Evolutionary conservation across 2,113 vertebrate species (phyloP).

Genomic region (Cromileptes altivelis): DNA sequence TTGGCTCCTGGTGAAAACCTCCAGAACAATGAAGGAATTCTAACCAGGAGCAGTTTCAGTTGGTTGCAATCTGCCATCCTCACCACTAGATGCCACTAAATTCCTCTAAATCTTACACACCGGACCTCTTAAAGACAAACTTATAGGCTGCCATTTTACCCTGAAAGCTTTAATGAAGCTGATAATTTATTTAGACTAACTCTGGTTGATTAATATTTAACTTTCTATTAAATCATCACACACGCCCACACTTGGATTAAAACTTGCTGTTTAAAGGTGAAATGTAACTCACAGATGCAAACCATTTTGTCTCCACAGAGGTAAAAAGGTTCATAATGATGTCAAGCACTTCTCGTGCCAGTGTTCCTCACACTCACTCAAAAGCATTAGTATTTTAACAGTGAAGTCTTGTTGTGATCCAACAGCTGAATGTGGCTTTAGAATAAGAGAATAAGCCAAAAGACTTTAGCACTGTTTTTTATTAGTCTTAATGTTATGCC

Average conservation of each 20-base stretch:
- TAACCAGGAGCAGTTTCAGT: too few species aligned
- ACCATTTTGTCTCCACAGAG: slow-evolving; percentile 52
- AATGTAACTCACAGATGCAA: slow-evolving; percentile 65
- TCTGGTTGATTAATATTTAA: slow-evolving; percentile 3
- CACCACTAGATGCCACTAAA: too few species aligned
- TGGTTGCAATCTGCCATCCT: too few species aligned
- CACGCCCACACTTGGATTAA: slow-evolving; percentile 25
- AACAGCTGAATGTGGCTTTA: slow-evolving; percentile 28
- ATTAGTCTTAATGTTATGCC: slow-evolving; percentile 44
- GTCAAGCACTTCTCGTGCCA: slow-evolving; percentile 75
- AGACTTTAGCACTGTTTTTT: slow-evolving; percentile 38
- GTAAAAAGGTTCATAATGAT: slow-evolving; percentile 70
- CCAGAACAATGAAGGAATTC: too few species aligned
- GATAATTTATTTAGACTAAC: background rate
- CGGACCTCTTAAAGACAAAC: background rate
- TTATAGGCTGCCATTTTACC: slow-evolving; percentile 5
- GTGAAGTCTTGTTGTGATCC: slow-evolving; percentile 51
- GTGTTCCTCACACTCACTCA: slow-evolving; percentile 56
- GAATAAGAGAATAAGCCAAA: slow-evolving; percentile 39
- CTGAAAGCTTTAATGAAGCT: slow-evolving; percentile 19
- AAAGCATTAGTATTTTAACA: slow-evolving; percentile 29
- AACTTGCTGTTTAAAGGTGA: slow-evolving; percentile 47
- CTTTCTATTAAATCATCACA: background rate
- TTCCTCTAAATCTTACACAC: too few species aligned
- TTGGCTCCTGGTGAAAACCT: too few species aligned